These are phyloP conservation scores for Notocelia uddmanniana DNA, from an alignment of 2,888 invertebrate species.

Conservation along the genomic window DNA sequence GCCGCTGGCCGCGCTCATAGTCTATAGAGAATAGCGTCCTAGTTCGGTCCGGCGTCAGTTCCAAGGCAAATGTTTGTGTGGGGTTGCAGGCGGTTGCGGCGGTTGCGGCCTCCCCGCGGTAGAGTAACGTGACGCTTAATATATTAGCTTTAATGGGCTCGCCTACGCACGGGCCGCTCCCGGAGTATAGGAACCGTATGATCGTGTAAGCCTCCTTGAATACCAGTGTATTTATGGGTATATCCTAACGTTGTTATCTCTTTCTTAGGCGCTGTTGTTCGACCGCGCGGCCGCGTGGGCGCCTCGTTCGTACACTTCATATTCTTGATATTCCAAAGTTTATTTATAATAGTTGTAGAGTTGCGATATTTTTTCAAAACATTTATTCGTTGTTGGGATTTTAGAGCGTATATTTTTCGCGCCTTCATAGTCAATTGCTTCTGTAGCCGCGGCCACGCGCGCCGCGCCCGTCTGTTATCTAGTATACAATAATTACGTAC, in stretches of 20 bases:
- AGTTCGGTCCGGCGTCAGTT: background rate
- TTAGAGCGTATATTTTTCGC: conserved; percentile 45
- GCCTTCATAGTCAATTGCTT: conserved; percentile 48
- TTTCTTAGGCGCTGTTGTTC: conserved; percentile 85
- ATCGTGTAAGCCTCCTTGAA: conserved; percentile 64
- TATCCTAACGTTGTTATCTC: conserved; percentile 83
- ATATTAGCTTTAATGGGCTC: conserved; percentile 38
- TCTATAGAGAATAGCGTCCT: background rate
- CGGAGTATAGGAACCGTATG: conserved; percentile 46
- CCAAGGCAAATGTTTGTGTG: background rate
- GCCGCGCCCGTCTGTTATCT: conserved; percentile 74
- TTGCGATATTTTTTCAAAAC: conserved; percentile 51
- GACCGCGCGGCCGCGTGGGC: conserved; percentile 71
- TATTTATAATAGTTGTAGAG: conserved; percentile 48
- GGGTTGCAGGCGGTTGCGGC: background rate
- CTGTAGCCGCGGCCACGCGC: conserved; percentile 58
- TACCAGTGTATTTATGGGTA: conserved; percentile 78
- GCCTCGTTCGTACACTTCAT: conserved; percentile 28
- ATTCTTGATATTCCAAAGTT: conserved; percentile 44
- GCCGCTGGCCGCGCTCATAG: conserved; percentile 5
- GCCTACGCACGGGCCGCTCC: conserved; percentile 25
- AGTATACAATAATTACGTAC: conserved; percentile 72
- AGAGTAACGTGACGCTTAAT: conserved; percentile 36
- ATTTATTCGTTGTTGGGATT: conserved; percentile 53
- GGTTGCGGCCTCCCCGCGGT: conserved; percentile 5